Conservation (phyloP, 2,113 vertebrate genomes). For the Rhea americana region DNA sequence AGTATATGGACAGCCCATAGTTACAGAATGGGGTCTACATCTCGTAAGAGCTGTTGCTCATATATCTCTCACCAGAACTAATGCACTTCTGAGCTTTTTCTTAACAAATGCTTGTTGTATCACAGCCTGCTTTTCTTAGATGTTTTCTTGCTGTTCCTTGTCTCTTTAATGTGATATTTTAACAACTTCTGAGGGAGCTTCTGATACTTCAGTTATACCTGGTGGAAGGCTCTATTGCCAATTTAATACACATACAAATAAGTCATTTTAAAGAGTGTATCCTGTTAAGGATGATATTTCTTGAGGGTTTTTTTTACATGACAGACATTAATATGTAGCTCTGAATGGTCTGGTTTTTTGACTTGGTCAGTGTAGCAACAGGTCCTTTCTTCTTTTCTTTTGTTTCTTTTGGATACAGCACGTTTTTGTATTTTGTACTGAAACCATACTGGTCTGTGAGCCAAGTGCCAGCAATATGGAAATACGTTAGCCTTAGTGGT, state of each 20-base stretch:
- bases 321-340: constrained; percentile 58
- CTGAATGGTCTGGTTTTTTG: constrained; percentile 43
- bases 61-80: constrained; percentile 99
- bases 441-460: constrained; percentile 71
- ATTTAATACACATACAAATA: constrained; percentile 2
- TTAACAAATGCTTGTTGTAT: constrained; percentile 88
- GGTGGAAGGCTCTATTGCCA: constrained; percentile 70
- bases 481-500: constrained; percentile 50
- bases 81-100: constrained; percentile 85
- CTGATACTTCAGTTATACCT: constrained; percentile 73
- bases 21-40: constrained; percentile 97
- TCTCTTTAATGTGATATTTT: constrained; percentile 85
- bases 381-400: constrained; percentile 20
- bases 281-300: constrained; percentile 55
- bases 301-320: constrained; percentile 34
- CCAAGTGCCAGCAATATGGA: constrained; percentile 54
- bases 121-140: constrained; percentile 87
- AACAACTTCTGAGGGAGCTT: constrained; percentile 78
- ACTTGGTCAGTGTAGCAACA: constrained; percentile 62
- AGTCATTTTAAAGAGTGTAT: constrained; percentile 44
- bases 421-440: constrained; percentile 72
- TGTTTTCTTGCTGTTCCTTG: constrained; percentile 89
- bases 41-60: constrained; percentile 98
- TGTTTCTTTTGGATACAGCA: constrained; percentile 50
- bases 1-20: constrained; percentile 99